Evolutionary conservation across 2,888 invertebrate species (phyloP).

Genomic region (Lithophane socia): DNA sequence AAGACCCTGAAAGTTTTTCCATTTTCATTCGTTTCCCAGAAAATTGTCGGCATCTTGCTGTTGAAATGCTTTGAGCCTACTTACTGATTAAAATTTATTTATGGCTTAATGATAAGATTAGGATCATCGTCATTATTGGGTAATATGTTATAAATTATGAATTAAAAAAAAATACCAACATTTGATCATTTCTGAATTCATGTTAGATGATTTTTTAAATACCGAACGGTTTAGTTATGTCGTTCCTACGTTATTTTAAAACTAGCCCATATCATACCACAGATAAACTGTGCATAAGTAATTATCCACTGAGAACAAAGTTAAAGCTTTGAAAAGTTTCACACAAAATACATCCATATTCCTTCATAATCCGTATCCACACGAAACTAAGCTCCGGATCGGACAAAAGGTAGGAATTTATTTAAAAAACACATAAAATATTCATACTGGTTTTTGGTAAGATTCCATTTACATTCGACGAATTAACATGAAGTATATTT

Average conservation of each 20-base stretch:
- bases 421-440: constrained; percentile 26
- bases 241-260: not conserved
- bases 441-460: constrained; percentile 27
- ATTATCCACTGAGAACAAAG: constrained; percentile 17
- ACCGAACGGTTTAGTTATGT: not conserved
- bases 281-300: not conserved
- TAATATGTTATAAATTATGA: not conserved
- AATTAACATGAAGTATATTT: constrained; percentile 1
- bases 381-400: constrained; percentile 27
- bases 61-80: not conserved
- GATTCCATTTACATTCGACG: not conserved
- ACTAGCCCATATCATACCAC: not conserved
- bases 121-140: not conserved
- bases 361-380: constrained; percentile 11
- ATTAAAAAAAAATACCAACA: not conserved
- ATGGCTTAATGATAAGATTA: not conserved
- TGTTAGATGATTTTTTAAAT: not conserved
- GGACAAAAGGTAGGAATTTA: constrained; percentile 25
- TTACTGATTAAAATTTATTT: not conserved
- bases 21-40: not conserved
- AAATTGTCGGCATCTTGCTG: not conserved
- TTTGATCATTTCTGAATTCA: not conserved
- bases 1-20: constrained; percentile 17
- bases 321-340: constrained; percentile 29
- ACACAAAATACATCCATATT: constrained; percentile 8